Conservation (phyloP, 2,888 invertebrate species). For the Aphrophora alni region DNA sequence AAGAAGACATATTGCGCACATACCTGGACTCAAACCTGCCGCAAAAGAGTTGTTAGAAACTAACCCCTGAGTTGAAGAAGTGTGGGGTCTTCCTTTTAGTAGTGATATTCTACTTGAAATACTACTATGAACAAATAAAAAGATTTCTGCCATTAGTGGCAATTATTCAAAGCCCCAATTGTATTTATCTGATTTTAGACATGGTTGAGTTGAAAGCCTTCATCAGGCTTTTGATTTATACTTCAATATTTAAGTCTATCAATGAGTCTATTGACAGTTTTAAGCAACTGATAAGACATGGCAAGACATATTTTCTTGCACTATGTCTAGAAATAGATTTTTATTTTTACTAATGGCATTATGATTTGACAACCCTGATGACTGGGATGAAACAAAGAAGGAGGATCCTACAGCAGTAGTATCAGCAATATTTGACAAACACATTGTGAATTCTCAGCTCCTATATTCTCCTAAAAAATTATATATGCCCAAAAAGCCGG, state of each 20-base stretch:
- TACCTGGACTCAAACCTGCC: too few relatives aligned
- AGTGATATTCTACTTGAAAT: too few relatives aligned
- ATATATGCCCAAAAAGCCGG: background rate
- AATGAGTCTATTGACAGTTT: background rate
- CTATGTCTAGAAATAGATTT: background rate
- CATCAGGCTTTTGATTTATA: background rate
- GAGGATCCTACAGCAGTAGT: background rate
- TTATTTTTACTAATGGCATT: background rate
- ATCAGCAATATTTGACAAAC: background rate
- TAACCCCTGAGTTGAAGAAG: too few relatives aligned
- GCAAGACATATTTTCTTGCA: background rate
- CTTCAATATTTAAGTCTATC: too few relatives aligned
- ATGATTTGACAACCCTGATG: background rate
- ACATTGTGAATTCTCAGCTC: background rate
- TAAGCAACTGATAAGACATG: background rate
- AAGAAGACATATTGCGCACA: too few relatives aligned
- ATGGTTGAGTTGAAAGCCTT: background rate
- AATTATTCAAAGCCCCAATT: background rate
- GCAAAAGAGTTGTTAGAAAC: too few relatives aligned
- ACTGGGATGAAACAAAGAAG: background rate
- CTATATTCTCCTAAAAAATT: background rate
- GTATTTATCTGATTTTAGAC: background rate
- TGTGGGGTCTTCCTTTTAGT: too few relatives aligned
- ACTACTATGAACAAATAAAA: too few relatives aligned
- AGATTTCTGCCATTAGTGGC: background rate